Evolutionary conservation across 2,888 invertebrate species (phyloP).

Genomic region (Smittia sp.): DNA sequence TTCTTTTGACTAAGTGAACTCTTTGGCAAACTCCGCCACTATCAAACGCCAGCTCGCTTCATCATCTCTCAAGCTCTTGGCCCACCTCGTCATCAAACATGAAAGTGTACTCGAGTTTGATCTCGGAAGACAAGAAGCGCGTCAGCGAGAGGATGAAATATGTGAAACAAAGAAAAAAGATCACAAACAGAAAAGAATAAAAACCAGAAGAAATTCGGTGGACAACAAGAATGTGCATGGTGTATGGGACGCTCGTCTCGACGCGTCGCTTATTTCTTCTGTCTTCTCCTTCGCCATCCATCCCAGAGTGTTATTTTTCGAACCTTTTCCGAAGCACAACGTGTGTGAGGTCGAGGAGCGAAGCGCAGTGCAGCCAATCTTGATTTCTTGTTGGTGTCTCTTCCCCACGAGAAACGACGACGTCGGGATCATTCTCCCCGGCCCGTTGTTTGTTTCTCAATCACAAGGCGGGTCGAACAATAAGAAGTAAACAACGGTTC

Average conservation of each 20-base stretch:
- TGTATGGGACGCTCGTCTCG: slow-evolving; percentile 16
- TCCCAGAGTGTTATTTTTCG: slow-evolving; percentile 24
- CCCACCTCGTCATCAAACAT: no score
- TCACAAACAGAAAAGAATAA: slow-evolving; percentile 14
- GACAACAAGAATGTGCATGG: slow-evolving; percentile 19
- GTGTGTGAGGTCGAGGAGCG: slow-evolving; percentile 38
- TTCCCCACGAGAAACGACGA: not conserved
- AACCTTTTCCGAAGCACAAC: slow-evolving; percentile 31
- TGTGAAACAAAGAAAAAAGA: not conserved
- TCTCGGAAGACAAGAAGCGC: not conserved
- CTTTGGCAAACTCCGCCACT: no score
- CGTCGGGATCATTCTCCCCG: not conserved
- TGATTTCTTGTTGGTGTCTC: slow-evolving; percentile 18
- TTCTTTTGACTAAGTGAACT: no score
- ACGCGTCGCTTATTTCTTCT: not conserved
- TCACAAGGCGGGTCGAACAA: not conserved
- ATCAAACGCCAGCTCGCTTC: no score
- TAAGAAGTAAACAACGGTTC: not conserved
- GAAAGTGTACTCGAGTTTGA: no score
- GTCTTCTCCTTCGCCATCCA: not conserved
- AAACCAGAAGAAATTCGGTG: slow-evolving; percentile 29
- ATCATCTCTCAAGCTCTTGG: no score
- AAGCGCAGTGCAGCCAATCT: slow-evolving; percentile 16
- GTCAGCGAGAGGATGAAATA: not conserved
- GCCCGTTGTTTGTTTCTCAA: not conserved